Conservation (phyloP, 2,113 vertebrate genomes). For the Geothlypis trichas region DNA sequence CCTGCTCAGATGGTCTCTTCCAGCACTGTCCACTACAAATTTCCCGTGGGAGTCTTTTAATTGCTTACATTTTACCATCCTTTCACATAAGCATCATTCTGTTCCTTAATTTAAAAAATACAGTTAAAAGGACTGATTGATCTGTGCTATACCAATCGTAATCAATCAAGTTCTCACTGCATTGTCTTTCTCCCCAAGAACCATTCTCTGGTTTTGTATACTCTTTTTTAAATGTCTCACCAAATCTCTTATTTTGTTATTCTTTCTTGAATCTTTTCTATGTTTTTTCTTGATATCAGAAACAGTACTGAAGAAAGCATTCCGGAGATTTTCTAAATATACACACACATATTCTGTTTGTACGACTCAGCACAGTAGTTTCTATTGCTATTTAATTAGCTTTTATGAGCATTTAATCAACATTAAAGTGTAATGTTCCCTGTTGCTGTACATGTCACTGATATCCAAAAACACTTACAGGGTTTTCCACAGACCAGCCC, state of each 20-base stretch:
- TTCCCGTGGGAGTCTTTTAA: background rate
- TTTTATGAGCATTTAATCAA: background rate
- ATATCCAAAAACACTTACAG: background rate
- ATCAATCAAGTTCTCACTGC: background rate
- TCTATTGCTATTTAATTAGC: background rate
- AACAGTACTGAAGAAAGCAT: background rate
- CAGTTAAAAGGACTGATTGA: background rate
- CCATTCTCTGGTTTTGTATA: background rate
- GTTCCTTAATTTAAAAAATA: background rate
- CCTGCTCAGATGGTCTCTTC: background rate
- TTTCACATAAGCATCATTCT: background rate
- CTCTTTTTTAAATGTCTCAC: background rate
- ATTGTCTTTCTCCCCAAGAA: background rate
- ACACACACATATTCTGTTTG: background rate
- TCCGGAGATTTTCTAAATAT: background rate
- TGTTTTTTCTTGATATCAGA: background rate
- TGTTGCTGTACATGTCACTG: background rate
- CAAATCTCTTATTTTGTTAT: background rate
- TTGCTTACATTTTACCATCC: background rate
- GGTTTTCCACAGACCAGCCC: background rate
- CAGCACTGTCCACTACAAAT: background rate
- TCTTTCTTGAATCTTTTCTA: background rate
- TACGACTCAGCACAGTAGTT: background rate
- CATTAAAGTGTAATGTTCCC: background rate
- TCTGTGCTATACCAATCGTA: background rate